Evolutionary conservation across 2,888 invertebrate species (phyloP), one percentile per base, ranked within the genome.

Genomic region (Rhingia rostrata): DNA sequence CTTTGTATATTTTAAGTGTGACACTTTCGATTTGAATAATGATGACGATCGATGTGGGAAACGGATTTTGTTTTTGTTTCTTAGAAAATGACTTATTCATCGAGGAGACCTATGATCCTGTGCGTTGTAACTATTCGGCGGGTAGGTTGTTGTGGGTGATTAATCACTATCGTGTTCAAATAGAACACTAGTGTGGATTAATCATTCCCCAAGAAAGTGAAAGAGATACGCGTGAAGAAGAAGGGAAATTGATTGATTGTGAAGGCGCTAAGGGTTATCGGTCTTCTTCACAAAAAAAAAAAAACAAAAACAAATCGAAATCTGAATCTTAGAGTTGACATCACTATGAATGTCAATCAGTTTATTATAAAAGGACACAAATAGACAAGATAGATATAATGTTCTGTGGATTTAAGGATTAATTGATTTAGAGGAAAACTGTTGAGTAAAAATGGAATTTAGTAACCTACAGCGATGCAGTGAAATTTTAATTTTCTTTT

Each of bases 211-310:
- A 54, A 14, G 63, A 83, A 73, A 73, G 51, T 78, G 78, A 83
- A 77, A 73, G 73, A 66, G 39, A 61, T 66, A 51, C 30, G 4
- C 14, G 7, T 6, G 7, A 47, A 39, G 49, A 47, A 70, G 45
- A 69, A 47, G 63, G 51, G 54, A 7, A 30, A 49, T 53, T 83
- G 83, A 83, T 83, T 83, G 73, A 83, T 83, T 32, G 47, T 56
- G 39, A 39, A 83, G 83, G 83, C 83, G 83, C 78, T 83, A 83
- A 74, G 83, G 78, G 83, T 73, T 83, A 83, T 78, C 83, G 63
- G 58, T 83, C 70, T 82, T 77, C 70, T 61, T 82, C 82, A 54
- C 60, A 22, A 2, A 22, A 22, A 22, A 22, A 22, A 22, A 22
- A 22, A 2, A 22, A 22, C 1, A 22, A 22, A 22, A 22, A 22